phyloP scores from a whole-genome alignment of 2,797 vertebrate genomes.

The Florisuga fusca region DNA sequence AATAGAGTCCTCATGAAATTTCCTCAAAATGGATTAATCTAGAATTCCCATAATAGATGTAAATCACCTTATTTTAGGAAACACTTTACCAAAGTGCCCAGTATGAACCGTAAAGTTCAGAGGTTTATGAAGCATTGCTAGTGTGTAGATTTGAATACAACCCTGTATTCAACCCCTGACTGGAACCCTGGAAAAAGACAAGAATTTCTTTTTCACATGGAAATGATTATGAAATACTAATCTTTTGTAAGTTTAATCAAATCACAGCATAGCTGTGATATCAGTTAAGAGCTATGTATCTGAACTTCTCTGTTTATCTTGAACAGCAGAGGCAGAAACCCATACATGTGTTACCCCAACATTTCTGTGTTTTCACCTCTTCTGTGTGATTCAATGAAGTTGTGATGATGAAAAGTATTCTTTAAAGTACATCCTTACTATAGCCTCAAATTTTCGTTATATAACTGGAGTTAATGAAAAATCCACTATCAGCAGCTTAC shows the following conservation, averaged over 20 bases:
- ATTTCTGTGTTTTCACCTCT: not conserved
- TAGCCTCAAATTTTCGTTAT: not conserved
- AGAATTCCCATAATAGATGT: not conserved
- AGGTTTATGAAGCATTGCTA: not conserved
- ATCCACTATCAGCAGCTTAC: not conserved
- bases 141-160: not conserved
- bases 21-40: not conserved
- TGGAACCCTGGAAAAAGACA: not conserved
- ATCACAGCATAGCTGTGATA: not conserved
- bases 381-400: not conserved
- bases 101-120: not conserved
- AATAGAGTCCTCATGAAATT: not conserved
- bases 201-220: not conserved
- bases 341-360: accelerated
- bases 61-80: not conserved
- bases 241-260: not conserved
- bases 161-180: not conserved
- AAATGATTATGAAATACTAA: not conserved
- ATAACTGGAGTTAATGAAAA: not conserved
- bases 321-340: not conserved
- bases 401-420: not conserved
- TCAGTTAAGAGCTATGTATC: not conserved
- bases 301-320: not conserved
- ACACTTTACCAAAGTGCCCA: not conserved
- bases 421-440: not conserved